Conservation (phyloP, 2,888 invertebrate species). For the Ennomos quercinarius region DNA sequence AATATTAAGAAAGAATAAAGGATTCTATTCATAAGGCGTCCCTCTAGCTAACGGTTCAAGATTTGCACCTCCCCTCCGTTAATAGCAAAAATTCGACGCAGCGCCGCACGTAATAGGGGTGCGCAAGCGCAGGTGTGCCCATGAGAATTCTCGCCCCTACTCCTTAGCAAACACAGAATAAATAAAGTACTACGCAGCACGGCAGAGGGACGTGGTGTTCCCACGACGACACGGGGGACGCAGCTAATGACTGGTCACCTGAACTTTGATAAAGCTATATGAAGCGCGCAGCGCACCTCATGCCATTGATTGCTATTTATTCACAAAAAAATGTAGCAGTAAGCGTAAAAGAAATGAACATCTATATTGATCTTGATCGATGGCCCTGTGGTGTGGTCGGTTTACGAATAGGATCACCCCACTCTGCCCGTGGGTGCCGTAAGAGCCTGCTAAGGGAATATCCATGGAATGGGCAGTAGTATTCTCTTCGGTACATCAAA, state of each 20-base stretch:
- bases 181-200: not conserved
- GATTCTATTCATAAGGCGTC: not conserved
- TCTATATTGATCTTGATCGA: no score
- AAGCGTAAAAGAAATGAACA: no score
- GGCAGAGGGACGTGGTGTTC: constrained; percentile 22
- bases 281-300: no score
- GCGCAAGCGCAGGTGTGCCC: constrained; percentile 36
- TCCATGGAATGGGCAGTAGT: no score
- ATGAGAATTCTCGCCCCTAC: constrained; percentile 33
- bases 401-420: no score
- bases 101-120: constrained; percentile 16
- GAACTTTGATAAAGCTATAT: not conserved
- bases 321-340: no score
- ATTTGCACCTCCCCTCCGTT: constrained; percentile 20
- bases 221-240: constrained; percentile 17
- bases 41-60: constrained; percentile 14
- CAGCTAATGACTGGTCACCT: constrained; percentile 17
- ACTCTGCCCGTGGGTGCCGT: no score
- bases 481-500: no score
- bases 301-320: no score
- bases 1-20: not conserved
- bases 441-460: no score
- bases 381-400: no score
- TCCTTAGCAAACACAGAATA: no score
- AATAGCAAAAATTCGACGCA: not conserved